Evolutionary conservation across 2,888 invertebrate genomes (phyloP).

Genomic region (Erebia aethiops): DNA sequence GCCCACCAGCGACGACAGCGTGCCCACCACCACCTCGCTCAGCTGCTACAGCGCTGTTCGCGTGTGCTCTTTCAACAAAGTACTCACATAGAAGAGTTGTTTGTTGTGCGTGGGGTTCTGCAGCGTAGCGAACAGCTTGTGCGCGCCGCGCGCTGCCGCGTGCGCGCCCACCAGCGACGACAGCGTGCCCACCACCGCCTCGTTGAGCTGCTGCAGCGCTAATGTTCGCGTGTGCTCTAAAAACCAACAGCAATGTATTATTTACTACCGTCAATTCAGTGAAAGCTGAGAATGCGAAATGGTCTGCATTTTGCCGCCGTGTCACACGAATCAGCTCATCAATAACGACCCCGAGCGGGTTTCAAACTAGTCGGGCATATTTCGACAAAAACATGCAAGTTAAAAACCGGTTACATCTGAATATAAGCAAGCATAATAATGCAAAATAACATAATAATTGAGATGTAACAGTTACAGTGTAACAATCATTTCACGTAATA

Average conservation of each 20-base stretch:
- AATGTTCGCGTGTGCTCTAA: constrained; percentile 86
- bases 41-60: neutral
- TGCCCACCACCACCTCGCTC: constrained; percentile 10
- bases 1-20: constrained; percentile 3
- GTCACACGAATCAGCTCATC: too few species aligned
- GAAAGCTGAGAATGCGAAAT: too few species aligned
- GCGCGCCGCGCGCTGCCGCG: constrained; percentile 91
- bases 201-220: constrained; percentile 86
- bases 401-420: too few species aligned
- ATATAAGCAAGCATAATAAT: too few species aligned
- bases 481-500: too few species aligned
- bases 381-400: too few species aligned
- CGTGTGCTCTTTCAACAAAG: neutral
- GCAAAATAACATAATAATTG: too few species aligned
- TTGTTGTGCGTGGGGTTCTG: constrained; percentile 94
- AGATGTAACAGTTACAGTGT: too few species aligned
- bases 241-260: constrained; percentile 14
- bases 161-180: constrained; percentile 93
- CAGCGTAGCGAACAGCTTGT: constrained; percentile 92
- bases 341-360: too few species aligned
- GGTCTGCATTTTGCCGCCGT: too few species aligned
- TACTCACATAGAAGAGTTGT: constrained; percentile 90
- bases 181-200: constrained; percentile 90
- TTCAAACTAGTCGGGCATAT: too few species aligned
- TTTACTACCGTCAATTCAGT: neutral